A percentile compares a stretch with the other conserved stretches of the same genome.
Conservation (phyloP, 2,888 invertebrate genomes). For the Oasisia sp. region DNA sequence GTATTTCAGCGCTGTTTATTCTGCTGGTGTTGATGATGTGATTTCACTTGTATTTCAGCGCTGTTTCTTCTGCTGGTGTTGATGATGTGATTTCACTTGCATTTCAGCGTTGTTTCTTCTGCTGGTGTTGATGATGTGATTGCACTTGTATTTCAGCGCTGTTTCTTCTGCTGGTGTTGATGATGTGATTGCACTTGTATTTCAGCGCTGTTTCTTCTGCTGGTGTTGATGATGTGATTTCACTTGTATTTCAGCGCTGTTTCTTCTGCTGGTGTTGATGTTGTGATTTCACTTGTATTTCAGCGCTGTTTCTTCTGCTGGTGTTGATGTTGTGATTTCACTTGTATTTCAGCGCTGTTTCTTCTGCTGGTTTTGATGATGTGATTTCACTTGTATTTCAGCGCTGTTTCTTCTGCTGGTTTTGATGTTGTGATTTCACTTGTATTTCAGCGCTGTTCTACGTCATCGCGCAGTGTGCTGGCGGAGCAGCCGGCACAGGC, state of each 20-base stretch:
- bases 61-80: not conserved
- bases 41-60: not conserved
- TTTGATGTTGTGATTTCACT: not conserved
- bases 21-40: not conserved
- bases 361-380: not conserved
- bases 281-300: not conserved
- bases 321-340: not conserved
- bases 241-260: not conserved
- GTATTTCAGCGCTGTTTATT: not conserved
- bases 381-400: not conserved
- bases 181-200: not conserved
- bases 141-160: slow-evolving; percentile 3
- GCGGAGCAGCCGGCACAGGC: slow-evolving; percentile 24
- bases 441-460: slow-evolving; percentile 22
- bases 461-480: slow-evolving; percentile 26
- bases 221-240: not conserved
- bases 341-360: slow-evolving; percentile 12
- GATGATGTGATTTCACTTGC: not conserved
- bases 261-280: not conserved
- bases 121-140: not conserved
- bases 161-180: not conserved
- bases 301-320: slow-evolving; percentile 8
- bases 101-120: slow-evolving; percentile 7
- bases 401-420: not conserved
- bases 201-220: not conserved